These are phyloP conservation scores for Drosophila bocki DNA, from an alignment of 1,140 invertebrate species.

Conservation along the genomic window DNA sequence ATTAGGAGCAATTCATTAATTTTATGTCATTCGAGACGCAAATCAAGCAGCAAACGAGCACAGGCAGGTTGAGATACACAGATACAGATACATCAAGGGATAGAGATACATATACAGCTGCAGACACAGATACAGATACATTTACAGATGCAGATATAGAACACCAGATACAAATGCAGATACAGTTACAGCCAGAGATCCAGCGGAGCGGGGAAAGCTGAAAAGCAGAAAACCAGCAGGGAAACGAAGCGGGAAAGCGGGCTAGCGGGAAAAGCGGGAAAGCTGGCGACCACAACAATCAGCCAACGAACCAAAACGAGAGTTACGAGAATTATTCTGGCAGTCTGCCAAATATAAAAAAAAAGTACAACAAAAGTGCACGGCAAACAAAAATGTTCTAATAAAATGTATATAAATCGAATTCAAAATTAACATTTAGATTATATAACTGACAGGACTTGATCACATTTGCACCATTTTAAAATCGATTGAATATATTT, in stretches of 20 bases:
- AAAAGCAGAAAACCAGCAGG: conserved; percentile 1
- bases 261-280: not conserved
- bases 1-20: conserved; percentile 37
- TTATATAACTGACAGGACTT: not conserved
- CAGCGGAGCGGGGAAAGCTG: conserved; percentile 1
- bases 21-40: conserved; percentile 55
- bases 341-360: conserved; percentile 50
- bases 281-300: conserved; percentile 35
- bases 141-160: no score
- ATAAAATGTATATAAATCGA: not conserved
- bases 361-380: conserved; percentile 20
- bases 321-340: conserved; percentile 75
- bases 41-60: conserved; percentile 17
- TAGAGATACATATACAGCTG: not conserved
- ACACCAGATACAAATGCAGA: not conserved
- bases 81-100: not conserved
- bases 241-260: conserved; percentile 1
- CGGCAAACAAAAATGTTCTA: not conserved
- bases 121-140: conserved; percentile 16
- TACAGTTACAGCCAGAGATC: not conserved
- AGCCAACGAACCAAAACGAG: conserved; percentile 59
- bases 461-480: not conserved
- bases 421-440: not conserved
- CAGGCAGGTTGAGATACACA: not conserved
- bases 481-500: not conserved